Evolutionary conservation across 2,888 invertebrate species (phyloP), one percentile per base, ranked within the genome.

Genomic region (Arenicola marina): DNA sequence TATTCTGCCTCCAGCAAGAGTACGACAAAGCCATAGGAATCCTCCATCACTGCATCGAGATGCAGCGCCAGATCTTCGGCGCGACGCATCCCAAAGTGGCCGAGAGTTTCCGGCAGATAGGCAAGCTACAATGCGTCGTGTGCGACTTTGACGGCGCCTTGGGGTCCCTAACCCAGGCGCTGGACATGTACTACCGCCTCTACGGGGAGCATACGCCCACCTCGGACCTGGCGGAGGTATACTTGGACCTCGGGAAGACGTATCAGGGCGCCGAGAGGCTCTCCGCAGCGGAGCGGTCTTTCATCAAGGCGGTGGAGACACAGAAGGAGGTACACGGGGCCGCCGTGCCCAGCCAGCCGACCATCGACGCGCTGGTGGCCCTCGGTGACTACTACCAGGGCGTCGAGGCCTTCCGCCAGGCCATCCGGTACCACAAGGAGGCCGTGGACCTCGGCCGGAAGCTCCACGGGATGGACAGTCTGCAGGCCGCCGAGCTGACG

Each of bases 61-160:
- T 7, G 7, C 48, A 24, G 18, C 11, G 26, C 7, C 15, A 48
- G 15, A 24, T 48, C 48, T 48, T n/a, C 26, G 48, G 48, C 15
- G 7, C 15, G 48, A 21, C n/a, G n/a, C 48, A 48, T 24, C 48
- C n/a, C 7, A 11, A 7, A 7, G 26, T 48, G n/a, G 48, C 48
- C 7, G 7, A n/a, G 7, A 24, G 18, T 24, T 48, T n/a, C 26
- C 15, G 15, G 26, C 18, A 48, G 15, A 48, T 48, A 24, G 48
- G 48, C 48, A 11, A 24, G 24, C 48, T 48, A 21, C 48, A 48
- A 11, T 7, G 24, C 11, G 26, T 48, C 26, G 7, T 48, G n/a
- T 48, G 48, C 26, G 48, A 48, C 48, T 48, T 48, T 24, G 48
- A 48, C 26, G 24, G 48, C 26, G 48, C 48, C 48, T 7, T 24